A percentile compares a stretch with the other conserved stretches of the same genome.
Evolutionary conservation across 2,113 vertebrate genomes (phyloP).

Genomic region (Microcebus tavaratra): DNA sequence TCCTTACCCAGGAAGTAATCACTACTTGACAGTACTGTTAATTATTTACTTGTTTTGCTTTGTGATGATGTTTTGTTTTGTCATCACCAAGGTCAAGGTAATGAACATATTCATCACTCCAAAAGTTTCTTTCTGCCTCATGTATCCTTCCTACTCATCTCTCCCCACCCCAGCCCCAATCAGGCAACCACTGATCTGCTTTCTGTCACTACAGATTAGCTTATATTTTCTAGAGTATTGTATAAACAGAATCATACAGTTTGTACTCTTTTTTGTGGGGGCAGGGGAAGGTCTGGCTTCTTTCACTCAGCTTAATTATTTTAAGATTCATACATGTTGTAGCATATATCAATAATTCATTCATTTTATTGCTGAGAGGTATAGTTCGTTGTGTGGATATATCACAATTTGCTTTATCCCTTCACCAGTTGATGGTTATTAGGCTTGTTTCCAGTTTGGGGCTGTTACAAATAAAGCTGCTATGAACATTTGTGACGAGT

Average conservation of each 20-base stretch:
- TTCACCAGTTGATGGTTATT: not conserved
- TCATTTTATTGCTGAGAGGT: not conserved
- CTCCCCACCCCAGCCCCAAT: not conserved
- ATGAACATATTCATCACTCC: not conserved
- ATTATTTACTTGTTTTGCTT: not conserved
- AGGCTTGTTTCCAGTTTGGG: not conserved
- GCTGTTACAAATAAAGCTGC: not conserved
- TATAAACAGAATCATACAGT: not conserved
- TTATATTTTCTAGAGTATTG: conserved; percentile 27
- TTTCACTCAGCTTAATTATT: not conserved
- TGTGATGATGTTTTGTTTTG: not conserved
- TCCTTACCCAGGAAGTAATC: not conserved
- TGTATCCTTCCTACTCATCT: not conserved
- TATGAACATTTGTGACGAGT: not conserved
- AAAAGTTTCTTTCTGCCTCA: not conserved
- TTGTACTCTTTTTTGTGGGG: not conserved
- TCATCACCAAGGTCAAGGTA: not conserved
- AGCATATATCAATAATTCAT: not conserved
- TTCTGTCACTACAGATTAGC: not conserved
- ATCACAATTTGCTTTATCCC: not conserved
- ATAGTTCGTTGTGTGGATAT: not conserved
- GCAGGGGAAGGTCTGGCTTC: not conserved
- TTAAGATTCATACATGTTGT: not conserved
- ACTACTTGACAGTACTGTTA: not conserved
- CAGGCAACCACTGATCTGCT: not conserved